Percentiles rank a stretch among this genome's conserved stretches.
Evolutionary conservation across 2,888 invertebrate genomes (phyloP).

Genomic region (Tenthredo distinguenda): DNA sequence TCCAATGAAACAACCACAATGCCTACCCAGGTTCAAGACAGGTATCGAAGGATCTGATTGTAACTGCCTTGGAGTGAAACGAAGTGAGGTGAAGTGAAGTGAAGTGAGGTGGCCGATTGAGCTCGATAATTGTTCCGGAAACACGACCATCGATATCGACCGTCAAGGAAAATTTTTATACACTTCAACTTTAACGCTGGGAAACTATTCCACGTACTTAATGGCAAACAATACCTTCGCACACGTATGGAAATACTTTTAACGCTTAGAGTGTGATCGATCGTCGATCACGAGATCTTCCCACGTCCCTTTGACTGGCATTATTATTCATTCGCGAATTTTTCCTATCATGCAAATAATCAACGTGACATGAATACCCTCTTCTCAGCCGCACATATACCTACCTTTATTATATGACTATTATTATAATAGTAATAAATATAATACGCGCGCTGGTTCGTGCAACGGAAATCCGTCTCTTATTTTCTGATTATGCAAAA

Average conservation of each 20-base stretch:
- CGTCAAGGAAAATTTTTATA: neutral
- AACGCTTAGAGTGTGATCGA: neutral
- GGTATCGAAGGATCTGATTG: conserved; percentile 45
- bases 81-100: conserved; percentile 41
- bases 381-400: neutral
- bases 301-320: neutral
- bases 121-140: conserved; percentile 49
- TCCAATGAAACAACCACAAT: conserved; percentile 51
- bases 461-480: conserved; percentile 32
- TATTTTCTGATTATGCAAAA: conserved; percentile 21
- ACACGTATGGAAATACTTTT: neutral
- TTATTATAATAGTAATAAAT: conserved; percentile 54
- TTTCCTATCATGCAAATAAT: neutral
- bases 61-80: conserved; percentile 39
- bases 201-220: neutral
- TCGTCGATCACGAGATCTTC: conserved; percentile 8
- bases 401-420: neutral
- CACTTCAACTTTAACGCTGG: neutral
- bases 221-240: neutral
- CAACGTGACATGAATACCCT: conserved; percentile 1
- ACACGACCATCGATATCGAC: conserved; percentile 35
- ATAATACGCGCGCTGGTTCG: conserved; percentile 35
- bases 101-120: conserved; percentile 40
- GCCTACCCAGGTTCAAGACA: conserved; percentile 40
- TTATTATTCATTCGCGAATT: neutral